phyloP scores from a whole-genome alignment of 2,797 vertebrate species.

The Vipera latastei region DNA sequence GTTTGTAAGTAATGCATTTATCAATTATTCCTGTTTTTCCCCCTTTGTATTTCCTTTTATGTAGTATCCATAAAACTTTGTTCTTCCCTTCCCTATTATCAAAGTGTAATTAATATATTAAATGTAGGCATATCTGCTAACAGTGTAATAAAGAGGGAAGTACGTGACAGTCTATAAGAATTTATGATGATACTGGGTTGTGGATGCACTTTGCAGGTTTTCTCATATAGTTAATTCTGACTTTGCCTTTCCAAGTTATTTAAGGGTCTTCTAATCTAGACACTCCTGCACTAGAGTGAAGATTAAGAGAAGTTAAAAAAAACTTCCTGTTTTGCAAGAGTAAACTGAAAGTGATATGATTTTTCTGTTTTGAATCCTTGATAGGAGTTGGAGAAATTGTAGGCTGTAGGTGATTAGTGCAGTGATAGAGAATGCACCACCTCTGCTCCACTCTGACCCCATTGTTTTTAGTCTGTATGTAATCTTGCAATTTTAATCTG shows the following conservation, averaged over 20 bases:
- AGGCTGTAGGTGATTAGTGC: neutral
- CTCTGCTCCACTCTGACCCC: neutral
- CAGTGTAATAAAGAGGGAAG: neutral
- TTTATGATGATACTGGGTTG: neutral
- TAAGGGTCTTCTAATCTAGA: neutral
- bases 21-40: neutral
- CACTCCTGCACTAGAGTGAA: neutral
- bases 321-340: neutral
- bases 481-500: neutral
- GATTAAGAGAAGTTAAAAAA: neutral
- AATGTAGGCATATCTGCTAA: neutral
- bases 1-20: neutral
- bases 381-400: neutral
- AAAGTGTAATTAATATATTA: neutral
- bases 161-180: neutral
- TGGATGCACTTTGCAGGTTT: neutral
- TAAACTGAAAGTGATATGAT: neutral
- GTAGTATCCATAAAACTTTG: neutral
- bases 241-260: neutral
- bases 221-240: neutral
- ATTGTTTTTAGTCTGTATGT: neutral
- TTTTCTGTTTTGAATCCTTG: neutral
- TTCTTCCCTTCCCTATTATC: neutral
- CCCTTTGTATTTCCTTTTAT: neutral
- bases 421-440: neutral